Evolutionary conservation across 2,888 invertebrate genomes (phyloP), one percentile per base, ranked within the genome.

Genomic region (Nemotelus pantherinus): DNA sequence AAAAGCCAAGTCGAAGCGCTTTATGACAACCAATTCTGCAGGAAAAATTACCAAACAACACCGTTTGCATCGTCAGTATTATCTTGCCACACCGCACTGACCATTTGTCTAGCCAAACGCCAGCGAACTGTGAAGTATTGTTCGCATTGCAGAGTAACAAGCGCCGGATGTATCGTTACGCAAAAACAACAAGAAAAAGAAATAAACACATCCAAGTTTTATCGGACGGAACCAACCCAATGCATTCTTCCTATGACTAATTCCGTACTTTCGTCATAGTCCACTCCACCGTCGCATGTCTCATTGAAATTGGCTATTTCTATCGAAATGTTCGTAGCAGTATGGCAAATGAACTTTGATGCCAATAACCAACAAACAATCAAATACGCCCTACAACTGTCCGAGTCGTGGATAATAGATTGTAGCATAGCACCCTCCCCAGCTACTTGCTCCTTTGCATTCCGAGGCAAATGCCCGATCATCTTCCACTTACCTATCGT

Each of bases 401-500:
- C 63, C n/a, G 41, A 25, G 25, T 25, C 25, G 25, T 25, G 25
- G 25, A 25, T 25, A 25, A 25, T 25, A 25, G 25, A 25, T 25
- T 25, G 25, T 25, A 58, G 4, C 25, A 43, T 43, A 63, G 63
- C 63, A 63, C 57, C 57, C 57, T 57, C 5, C 57, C 57, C 57
- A 57, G 25, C 6, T 25, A 63, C 10, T 41, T 4, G 25, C 25
- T 25, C 25, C 25, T 25, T 25, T 25, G 25, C 25, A 25, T 25
- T 25, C 25, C 25, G 25, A 25, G 25, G 25, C 25, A 25, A 25
- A 25, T 41, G 43, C 10, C 10, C 43, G 39, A 6, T 63, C 25
- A 25, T 25, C 25, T 25, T 25, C 6, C 10, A 74, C 60, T 91
- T 91, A 96, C 96, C 97, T 90, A 97, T 97, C 82, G 96, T 97